Base-by-base conservation (phyloP, 1,140 invertebrate genomes). In the Octopus sinensis region DNA sequence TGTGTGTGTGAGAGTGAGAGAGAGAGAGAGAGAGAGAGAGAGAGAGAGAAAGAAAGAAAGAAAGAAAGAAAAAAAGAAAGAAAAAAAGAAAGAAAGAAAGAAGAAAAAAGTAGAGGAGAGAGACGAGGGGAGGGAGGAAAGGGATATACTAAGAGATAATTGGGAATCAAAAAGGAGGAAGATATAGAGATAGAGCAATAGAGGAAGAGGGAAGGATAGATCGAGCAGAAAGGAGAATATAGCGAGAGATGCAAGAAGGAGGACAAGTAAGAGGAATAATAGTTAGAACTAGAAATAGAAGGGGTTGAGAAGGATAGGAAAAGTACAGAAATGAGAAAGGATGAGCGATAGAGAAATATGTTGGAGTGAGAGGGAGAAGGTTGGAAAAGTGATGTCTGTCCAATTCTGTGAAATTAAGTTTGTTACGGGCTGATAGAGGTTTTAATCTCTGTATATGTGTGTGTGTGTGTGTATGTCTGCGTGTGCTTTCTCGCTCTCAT, bases 181-280 rank as follows among this genome's bases (percentile, higher is more conserved):
- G 78, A 79, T 17, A 79, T 13, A 79, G 78, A 79, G 78, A 54
- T 10, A 54, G 52, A 79, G 78, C n/a, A 52, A 79, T 17, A 79
- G 51, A 79, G 78, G 53, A 52, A 54, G 53, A 79, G 78, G 53
- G 78, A 79, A 52, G 53, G 78, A 79, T 6, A 53, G 78, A 79
- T 13, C 23, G 78, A 79, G 52, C n/a, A 79, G 78, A 79, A 4
- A 53, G 78, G 53, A 53, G 53, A 53, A 79, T 79, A 53, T 12
- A 54, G 53, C 17, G 78, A 54, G 53, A 13, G 9, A 62, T 62
- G 17, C 1, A 62, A 62, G 56, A 10, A 62, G 3, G 9, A 43
- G 9, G 56, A 62, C 4, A 4, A 4, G 52, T n/a, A 54, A 54
- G 52, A 54, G n/a, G 12, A 79, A 53, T 10, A 52, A 79, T 23